Percentiles rank a stretch among this genome's conserved stretches.
These are phyloP conservation scores for Panagrolaimus sp. DNA, from an alignment of 1,140 invertebrate genomes.

Conservation along the genomic window DNA sequence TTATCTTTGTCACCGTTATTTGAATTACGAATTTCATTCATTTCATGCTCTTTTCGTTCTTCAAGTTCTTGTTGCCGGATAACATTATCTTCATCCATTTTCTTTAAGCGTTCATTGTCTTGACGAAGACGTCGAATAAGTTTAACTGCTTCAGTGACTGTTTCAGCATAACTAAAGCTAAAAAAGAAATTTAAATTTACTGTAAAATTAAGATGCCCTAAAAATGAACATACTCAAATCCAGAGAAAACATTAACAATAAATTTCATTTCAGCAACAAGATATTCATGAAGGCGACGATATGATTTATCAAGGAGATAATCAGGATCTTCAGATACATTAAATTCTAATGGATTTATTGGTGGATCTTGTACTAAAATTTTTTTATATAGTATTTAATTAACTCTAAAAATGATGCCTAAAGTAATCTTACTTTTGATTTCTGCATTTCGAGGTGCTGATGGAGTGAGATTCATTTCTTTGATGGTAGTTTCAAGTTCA, in stretches of 20 bases:
- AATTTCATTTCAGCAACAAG: neutral
- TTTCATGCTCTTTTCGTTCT: conserved; percentile 5
- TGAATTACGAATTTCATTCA: neutral
- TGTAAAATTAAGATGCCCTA: too few species aligned
- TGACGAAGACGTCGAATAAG: neutral
- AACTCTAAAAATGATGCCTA: neutral
- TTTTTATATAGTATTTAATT: too few species aligned
- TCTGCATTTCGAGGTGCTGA: neutral
- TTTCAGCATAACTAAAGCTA: conserved; percentile 8
- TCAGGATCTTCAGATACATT: neutral
- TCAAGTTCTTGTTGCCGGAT: neutral
- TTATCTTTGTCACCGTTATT: neutral
- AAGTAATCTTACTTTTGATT: neutral
- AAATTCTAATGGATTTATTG: neutral
- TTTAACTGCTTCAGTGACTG: neutral
- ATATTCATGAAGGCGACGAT: conserved; percentile 2
- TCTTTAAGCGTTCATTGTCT: neutral
- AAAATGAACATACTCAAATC: neutral
- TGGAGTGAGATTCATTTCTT: neutral
- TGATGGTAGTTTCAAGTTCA: neutral
- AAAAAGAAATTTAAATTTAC: neutral
- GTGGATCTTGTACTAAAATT: neutral
- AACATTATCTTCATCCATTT: neutral
- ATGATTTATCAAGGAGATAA: conserved; percentile 1
- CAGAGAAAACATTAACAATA: neutral